Base-by-base conservation (phyloP, 2,888 invertebrate species). In the Sesia apiformis region DNA sequence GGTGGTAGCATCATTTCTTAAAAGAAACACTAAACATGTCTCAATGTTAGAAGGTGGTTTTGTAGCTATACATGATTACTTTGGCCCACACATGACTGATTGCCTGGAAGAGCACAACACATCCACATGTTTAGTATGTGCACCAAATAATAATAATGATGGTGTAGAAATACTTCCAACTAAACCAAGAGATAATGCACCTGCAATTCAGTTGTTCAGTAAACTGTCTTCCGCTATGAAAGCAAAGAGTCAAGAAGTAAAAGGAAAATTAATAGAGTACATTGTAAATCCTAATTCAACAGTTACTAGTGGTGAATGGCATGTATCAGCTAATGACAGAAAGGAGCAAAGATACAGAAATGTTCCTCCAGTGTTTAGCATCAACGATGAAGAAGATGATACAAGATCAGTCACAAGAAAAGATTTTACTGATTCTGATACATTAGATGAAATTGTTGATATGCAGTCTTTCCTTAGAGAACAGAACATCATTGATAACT, bases 1-100 rank as follows among this genome's bases (percentile, higher is more conserved):
- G 99, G 98, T 98, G 39, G 96, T 99, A 8, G 97, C 99, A 4
- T 97, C 97, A 56, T 98, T 99, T 81, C 90, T 99, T 52, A 98
- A 98, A 82, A 95, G 96, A 76, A 96, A 97, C 74, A 96, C 96
- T 0, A 95, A 95, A 67, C 98, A 96, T 77, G 96, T 99, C 52
- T 97, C 97, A 52, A 92, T 98, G 83, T 91, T 98, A 38, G 94
- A 94, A 62, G 98, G 98, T 56, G 99, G 99, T 3, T 99, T 98
- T 84, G 90, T 91, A 66, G 94, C 95, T 39, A 93, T 96, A 61
- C 96, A 96, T 71, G 94, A 95, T 63, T 94, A 95, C 69, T 94
- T 97, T 74, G 93, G 94, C 7, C 94, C 95, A 56, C 94, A 95
- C 71, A 93, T 96, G 80, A 92, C 93, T 41, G 93, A 94, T 63